These are phyloP conservation scores for Aepyceros melampus DNA, from an alignment of 2,113 vertebrate species.

Conservation along the genomic window DNA sequence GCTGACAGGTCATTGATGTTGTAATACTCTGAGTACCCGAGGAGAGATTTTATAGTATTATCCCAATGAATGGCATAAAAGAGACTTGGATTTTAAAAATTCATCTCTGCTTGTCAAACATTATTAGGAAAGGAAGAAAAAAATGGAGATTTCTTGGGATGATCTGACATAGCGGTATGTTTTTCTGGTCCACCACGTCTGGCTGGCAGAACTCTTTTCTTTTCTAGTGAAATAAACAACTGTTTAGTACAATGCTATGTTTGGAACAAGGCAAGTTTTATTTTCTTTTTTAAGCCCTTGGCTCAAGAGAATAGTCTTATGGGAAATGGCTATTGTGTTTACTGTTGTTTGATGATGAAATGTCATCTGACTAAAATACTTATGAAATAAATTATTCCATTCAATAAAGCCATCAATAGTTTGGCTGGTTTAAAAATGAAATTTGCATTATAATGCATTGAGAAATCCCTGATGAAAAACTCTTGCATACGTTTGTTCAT, in stretches of 20 bases:
- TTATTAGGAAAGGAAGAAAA: constrained; percentile 41
- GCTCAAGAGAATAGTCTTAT: constrained; percentile 73
- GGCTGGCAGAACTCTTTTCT: constrained; percentile 22
- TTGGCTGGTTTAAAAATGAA: constrained; percentile 73
- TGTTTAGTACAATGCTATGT: constrained; percentile 45
- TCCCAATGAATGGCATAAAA: constrained; percentile 50
- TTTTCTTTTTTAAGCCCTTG: constrained; percentile 67
- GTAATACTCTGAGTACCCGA: constrained; percentile 26
- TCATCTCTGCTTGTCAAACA: constrained; percentile 58
- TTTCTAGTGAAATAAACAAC: constrained; percentile 32
- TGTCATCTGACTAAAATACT: constrained; percentile 75
- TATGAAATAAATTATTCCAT: constrained; percentile 75
- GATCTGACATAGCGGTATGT: constrained; percentile 12
- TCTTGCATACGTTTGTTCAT: constrained; percentile 42
- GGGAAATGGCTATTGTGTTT: constrained; percentile 77
- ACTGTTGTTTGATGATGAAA: constrained; percentile 78
- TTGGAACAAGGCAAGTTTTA: constrained; percentile 62
- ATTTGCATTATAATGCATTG: constrained; percentile 68
- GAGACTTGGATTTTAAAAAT: constrained; percentile 58
- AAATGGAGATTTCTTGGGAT: constrained; percentile 39
- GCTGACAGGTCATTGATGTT: constrained; percentile 60
- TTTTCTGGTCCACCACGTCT: constrained; percentile 38
- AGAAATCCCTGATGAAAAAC: constrained; percentile 65
- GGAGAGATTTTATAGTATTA: constrained; percentile 42
- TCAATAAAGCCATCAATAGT: constrained; percentile 78